Conservation (phyloP, 92 coral and sea anemone species). For the Parazoanthus atlanticus region DNA sequence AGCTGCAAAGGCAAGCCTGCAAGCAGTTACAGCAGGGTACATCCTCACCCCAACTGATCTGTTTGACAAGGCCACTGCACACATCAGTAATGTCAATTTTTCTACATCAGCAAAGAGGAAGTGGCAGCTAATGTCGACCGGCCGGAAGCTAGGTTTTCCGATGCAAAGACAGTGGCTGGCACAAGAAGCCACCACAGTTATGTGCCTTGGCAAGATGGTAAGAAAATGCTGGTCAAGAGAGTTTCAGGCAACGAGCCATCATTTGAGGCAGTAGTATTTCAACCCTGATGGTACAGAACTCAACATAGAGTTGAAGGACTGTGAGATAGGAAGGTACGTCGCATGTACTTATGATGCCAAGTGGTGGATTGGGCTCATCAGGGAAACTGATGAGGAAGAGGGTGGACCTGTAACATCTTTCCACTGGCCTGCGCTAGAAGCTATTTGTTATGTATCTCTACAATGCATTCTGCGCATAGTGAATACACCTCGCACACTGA, state of each 20-base stretch:
- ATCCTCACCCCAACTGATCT: slow-evolving; percentile 12
- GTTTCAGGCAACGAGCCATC: slow-evolving; percentile 17
- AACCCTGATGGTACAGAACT: slow-evolving; percentile 17
- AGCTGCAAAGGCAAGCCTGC: slow-evolving; percentile 38
- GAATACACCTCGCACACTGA: slow-evolving; percentile 32
- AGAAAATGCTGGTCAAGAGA: slow-evolving; percentile 26
- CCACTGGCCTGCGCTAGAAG: slow-evolving; percentile 49
- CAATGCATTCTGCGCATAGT: slow-evolving; percentile 39
- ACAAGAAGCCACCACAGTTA: slow-evolving; percentile 22
- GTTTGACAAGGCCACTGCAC: slow-evolving; percentile 16
- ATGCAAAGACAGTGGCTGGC: slow-evolving; percentile 12
- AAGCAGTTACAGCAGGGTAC: slow-evolving; percentile 2
- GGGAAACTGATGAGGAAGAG: slow-evolving; percentile 27
- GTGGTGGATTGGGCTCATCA: slow-evolving; percentile 54
- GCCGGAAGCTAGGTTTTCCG: not conserved
- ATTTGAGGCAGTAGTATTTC: slow-evolving; percentile 34
- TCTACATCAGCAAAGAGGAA: slow-evolving; percentile 13
- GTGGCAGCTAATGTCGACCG: slow-evolving; percentile 15
- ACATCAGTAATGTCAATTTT: slow-evolving; percentile 7
- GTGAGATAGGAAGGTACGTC: slow-evolving; percentile 27
- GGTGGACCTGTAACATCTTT: slow-evolving; percentile 34
- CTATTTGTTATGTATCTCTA: slow-evolving; percentile 37
- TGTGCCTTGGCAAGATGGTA: slow-evolving; percentile 9
- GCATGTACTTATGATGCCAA: slow-evolving; percentile 41
- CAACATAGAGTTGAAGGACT: slow-evolving; percentile 7